A percentile compares a stretch with the other conserved stretches of the same genome.
Evolutionary conservation across 2,113 vertebrate species (phyloP).

Genomic region (Probosciger aterrimus): DNA sequence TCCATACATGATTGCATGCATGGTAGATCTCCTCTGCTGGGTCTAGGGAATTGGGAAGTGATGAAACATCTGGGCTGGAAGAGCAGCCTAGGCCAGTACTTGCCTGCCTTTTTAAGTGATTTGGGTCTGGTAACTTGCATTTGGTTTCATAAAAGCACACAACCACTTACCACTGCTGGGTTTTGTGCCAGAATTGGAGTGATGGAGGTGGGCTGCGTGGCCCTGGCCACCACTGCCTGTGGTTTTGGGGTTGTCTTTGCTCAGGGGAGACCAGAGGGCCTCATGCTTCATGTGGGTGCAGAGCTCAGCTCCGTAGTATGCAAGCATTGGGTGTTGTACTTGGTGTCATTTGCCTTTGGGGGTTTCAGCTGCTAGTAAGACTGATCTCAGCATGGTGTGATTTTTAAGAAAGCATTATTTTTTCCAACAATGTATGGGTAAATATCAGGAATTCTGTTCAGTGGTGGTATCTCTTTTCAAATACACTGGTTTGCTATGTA

Average conservation of each 20-base stretch:
- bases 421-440: neutral
- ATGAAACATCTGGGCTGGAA: neutral
- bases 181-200: rapidly evolving
- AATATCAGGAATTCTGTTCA: neutral
- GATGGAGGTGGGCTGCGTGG: too few species aligned
- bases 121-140: rapidly evolving
- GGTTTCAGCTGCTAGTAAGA: neutral
- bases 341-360: rapidly evolving
- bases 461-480: neutral
- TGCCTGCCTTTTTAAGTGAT: neutral
- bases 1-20: rapidly evolving
- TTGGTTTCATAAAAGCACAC: rapidly evolving
- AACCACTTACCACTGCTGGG: rapidly evolving
- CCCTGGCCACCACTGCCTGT: rapidly evolving
- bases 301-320: neutral
- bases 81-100: rapidly evolving
- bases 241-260: neutral
- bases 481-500: rapidly evolving
- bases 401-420: neutral
- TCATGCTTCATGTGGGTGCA: neutral
- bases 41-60: too few species aligned
- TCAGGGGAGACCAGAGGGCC: neutral
- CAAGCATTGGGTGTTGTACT: neutral
- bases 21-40: neutral
- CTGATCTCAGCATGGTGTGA: neutral